phyloP scores from a whole-genome alignment of 2,113 vertebrate species.

The Martes martes region DNA sequence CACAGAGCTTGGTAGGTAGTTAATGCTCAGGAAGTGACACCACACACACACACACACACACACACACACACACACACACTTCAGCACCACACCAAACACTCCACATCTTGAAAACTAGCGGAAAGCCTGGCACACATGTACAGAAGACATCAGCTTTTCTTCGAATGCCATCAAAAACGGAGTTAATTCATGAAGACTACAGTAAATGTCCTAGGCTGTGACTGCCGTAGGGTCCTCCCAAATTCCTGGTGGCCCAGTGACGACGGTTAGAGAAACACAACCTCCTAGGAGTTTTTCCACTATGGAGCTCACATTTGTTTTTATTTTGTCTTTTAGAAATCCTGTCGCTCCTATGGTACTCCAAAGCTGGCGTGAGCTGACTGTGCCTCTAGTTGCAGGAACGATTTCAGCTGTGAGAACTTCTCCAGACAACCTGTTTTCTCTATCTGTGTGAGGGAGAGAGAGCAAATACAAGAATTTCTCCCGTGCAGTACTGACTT shows the following conservation, averaged over 20 bases:
- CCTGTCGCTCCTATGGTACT: background rate
- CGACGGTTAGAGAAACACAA: background rate
- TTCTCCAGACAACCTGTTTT: constrained; percentile 60
- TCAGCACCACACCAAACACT: background rate
- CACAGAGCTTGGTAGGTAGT: background rate
- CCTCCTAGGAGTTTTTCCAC: background rate
- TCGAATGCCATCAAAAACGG: background rate
- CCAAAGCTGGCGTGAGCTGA: background rate
- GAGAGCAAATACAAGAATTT: background rate
- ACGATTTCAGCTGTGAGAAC: constrained; percentile 15
- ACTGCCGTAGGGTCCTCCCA: background rate
- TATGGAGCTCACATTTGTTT: background rate
- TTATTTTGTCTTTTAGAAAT: constrained; percentile 20
- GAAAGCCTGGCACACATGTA: background rate
- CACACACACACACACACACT: background rate
- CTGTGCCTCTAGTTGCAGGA: background rate
- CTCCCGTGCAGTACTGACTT: constrained; percentile 22
- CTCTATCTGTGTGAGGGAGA: constrained; percentile 34
- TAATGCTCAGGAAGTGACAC: background rate
- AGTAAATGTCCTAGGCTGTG: background rate
- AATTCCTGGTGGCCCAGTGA: background rate
- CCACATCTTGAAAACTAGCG: background rate
- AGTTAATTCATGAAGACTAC: background rate
- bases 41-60: too few relatives aligned
- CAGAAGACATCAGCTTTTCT: constrained; percentile 4